Percentiles rank a stretch among this genome's conserved stretches.
Conservation (phyloP, 2,888 invertebrate species). For the Furcula furcula region DNA sequence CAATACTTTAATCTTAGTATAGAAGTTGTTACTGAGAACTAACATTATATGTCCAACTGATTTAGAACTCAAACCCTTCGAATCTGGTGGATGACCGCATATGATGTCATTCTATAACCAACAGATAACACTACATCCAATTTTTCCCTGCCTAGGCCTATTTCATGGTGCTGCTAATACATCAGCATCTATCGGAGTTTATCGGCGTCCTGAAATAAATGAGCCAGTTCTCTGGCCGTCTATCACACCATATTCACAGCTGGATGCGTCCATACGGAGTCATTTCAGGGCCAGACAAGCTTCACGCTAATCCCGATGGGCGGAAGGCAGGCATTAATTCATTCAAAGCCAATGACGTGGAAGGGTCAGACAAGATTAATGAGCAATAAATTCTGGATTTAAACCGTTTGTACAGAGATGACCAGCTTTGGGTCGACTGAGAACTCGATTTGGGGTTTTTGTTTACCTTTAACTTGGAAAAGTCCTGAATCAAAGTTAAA, state of each 20-base stretch:
- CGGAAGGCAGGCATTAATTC: constrained; percentile 33
- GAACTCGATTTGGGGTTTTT: not conserved
- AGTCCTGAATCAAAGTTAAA: no score
- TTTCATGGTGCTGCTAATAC: constrained; percentile 12
- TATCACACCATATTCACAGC: constrained; percentile 27
- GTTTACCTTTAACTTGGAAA: no score
- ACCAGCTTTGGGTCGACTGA: constrained; percentile 7
- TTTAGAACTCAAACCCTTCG: no score
- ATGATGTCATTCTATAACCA: not conserved
- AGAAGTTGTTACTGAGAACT: no score
- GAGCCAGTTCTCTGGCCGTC: constrained; percentile 16
- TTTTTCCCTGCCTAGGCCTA: not conserved
- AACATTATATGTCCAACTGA: no score
- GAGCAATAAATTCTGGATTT: constrained; percentile 41
- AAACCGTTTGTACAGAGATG: constrained; percentile 29
- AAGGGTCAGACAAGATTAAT: constrained; percentile 59
- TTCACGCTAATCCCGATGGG: constrained; percentile 30
- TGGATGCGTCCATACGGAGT: constrained; percentile 27
- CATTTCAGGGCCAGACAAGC: constrained; percentile 25
- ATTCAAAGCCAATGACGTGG: constrained; percentile 48
- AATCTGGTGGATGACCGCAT: not conserved
- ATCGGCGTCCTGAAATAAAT: constrained; percentile 21
- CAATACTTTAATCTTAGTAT: no score
- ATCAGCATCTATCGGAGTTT: constrained; percentile 18
- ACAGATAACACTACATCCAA: not conserved